Base-by-base conservation (phyloP, 2,113 vertebrate species). In the Cryptomyrus ogoouensis region DNA sequence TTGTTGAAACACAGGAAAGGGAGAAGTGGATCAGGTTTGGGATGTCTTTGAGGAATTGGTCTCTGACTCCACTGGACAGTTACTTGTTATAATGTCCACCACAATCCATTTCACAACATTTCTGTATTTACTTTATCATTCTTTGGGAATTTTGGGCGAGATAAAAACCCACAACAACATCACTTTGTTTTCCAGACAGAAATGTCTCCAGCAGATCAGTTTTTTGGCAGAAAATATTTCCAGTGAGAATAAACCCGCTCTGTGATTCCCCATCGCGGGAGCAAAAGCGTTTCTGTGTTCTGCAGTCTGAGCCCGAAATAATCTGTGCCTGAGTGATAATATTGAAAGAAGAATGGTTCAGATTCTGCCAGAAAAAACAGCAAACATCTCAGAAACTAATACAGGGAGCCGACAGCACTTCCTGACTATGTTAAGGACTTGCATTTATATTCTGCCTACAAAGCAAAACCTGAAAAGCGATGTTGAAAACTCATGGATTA, bases 181-280 rank as follows among this genome's bases (percentile, higher is more conserved):
- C 74, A 66, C 84, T 88, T 90, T 90, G 89, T 90, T 90, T 90
- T 86, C 89, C 52, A 86, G 19, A 46, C 46, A 77, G 42, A 42
- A 50, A 90, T 52, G 58, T 80, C 52, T 49, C 35, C 56, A 66
- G 49, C 47, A 42, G 66, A 50, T 87, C 46, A 77, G 53, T 56
- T 56, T 53, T 49, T 53, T 8, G 84, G 84, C 62, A 46, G 49
- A 53, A 86, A 19, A 58, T 80, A 87, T 90, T 88, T 90, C 66
- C 89, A 90, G 87, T 13, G 85, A 39, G 89, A 90, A 80, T 88
- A 90, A 88, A 90, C 88, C 85, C 80, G 27, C 31, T 6, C 58
- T 12, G 85, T 42, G 24, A 87, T 87, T 90, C 44, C 53, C 42
- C 56, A 39, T 35, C 12, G 13, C 8, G 46, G 87, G 44, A 86